A percentile compares a stretch with the other conserved stretches of the same genome.
Evolutionary conservation across 2,113 vertebrate genomes (phyloP).

Genomic region (Epinephelus lanceolatus): DNA sequence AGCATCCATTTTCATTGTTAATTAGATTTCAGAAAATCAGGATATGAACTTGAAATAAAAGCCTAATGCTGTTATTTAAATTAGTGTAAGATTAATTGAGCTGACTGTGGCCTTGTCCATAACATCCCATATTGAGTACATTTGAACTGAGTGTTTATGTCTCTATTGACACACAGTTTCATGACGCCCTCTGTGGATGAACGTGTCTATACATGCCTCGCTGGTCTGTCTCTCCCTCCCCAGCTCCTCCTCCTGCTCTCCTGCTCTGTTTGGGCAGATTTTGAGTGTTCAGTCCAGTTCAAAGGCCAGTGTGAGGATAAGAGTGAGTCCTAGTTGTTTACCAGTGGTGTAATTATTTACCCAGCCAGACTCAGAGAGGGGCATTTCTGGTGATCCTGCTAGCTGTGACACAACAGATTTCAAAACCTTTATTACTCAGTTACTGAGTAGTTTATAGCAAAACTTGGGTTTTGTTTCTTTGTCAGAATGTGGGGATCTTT

Average conservation of each 20-base stretch:
- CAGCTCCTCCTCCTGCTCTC: slow-evolving; percentile 34
- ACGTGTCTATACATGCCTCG: not conserved
- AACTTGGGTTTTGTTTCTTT: not conserved
- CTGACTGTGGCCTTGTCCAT: not conserved
- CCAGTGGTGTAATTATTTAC: slow-evolving; percentile 84
- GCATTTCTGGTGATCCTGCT: slow-evolving; percentile 24
- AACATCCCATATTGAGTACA: not conserved
- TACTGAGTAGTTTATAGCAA: not conserved
- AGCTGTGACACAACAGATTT: slow-evolving; percentile 29
- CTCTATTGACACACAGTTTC: not conserved
- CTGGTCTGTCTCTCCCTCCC: not conserved
- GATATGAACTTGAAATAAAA: not conserved
- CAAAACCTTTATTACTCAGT: not conserved
- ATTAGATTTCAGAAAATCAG: not conserved
- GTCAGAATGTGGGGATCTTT: not conserved
- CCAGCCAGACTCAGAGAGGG: slow-evolving; percentile 27
- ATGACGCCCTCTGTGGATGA: not conserved
- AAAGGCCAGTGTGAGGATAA: slow-evolving; percentile 74
- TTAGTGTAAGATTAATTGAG: not conserved
- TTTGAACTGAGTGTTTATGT: not conserved
- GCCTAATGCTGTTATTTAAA: not conserved
- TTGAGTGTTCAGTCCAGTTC: slow-evolving; percentile 56
- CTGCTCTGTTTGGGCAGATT: slow-evolving; percentile 37
- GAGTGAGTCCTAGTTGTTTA: slow-evolving; percentile 71
- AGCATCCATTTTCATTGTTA: not conserved